Percentiles rank a stretch among this genome's conserved stretches.
phyloP scores from a whole-genome alignment of 2,888 invertebrate genomes.

The Drosophila flavopinicola region DNA sequence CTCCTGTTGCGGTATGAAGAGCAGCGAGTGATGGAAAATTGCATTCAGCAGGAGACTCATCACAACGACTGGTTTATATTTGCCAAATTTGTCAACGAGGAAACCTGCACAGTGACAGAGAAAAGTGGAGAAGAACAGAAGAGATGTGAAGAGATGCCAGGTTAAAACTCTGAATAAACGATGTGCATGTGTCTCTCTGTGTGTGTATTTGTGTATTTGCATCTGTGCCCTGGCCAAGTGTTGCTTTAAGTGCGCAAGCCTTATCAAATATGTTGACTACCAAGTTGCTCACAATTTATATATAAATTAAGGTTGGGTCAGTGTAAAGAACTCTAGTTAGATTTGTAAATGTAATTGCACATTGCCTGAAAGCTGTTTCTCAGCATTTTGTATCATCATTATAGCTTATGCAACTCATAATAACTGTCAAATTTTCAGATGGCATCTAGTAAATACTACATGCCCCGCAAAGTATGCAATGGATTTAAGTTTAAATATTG shows the following conservation, averaged over 20 bases:
- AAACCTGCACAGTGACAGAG: constrained; percentile 86
- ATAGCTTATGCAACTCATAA: too few relatives aligned
- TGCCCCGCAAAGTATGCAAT: constrained; percentile 13
- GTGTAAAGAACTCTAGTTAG: constrained; percentile 18
- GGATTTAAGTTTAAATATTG: background rate
- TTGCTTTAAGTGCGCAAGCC: constrained; percentile 44
- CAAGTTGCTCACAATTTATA: constrained; percentile 39
- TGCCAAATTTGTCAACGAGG: constrained; percentile 93
- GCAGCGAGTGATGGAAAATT: constrained; percentile 91
- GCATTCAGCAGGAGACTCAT: constrained; percentile 91
- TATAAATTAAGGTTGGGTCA: constrained; percentile 18
- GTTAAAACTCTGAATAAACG: constrained; percentile 29
- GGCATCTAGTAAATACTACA: background rate
- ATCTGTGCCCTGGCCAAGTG: constrained; percentile 21
- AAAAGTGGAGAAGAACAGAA: constrained; percentile 8
- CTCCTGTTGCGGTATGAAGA: constrained; percentile 92
- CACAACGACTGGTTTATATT: constrained; percentile 93
- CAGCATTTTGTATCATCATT: too few relatives aligned
- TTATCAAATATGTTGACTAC: constrained; percentile 42
- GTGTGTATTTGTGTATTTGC: background rate
- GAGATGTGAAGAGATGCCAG: background rate
- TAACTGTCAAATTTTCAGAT: too few relatives aligned
- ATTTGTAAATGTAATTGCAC: constrained; percentile 18
- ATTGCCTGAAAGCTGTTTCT: too few relatives aligned
- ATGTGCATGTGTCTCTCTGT: background rate